Evolutionary conservation across 2,797 vertebrate genomes (phyloP), one percentile per base, ranked within the genome.

Genomic region (Brachymystax lenok): DNA sequence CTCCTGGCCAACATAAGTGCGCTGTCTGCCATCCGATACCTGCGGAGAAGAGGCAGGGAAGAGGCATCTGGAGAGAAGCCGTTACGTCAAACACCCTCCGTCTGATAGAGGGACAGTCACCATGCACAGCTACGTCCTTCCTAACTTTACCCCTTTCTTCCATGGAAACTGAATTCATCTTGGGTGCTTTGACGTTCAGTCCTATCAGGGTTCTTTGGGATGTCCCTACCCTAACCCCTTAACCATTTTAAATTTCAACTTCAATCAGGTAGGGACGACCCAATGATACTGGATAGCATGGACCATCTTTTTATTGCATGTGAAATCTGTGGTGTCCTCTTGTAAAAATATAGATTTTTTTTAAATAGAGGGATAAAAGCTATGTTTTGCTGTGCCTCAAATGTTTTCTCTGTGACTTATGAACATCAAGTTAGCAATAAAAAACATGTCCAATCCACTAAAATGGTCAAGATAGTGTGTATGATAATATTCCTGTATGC

Each of bases 1-100:
- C 90, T 98, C 82, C 88, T 99, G 91, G 98, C 97, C 0, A 97
- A 97, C 64, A 85, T 99, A 0, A 98, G 97, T 63, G 96, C 96
- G 0, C 85, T 99, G 74, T 99, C 97, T 10, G 97, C 97, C 79
- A 99, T 99, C 89, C 92, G 94, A 85, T 98, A 96, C 91, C 94
- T 99, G 90, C 94, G 97, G 21, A 92, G 91, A 86, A 95, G 95
- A 71, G 86, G 89, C 78, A 94, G 87, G 88, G 89, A 82, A 80
- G 92, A 85, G 51, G 80, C 80, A 0, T 64, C 79, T 30, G 76
- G 63, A 69, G 78, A 69, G 40, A 86, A 88, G 74, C 83, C 82
- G 63, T 14, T 83, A 52, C 73, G 59, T 72, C 71, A 79, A 70
- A 78, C 77, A 19, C 16, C 85, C 16, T 74, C 75, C 69, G 12